A percentile compares a stretch with the other conserved stretches of the same genome.
Evolutionary conservation across 2,888 invertebrate genomes (phyloP).

Genomic region (Tethea ocularis): DNA sequence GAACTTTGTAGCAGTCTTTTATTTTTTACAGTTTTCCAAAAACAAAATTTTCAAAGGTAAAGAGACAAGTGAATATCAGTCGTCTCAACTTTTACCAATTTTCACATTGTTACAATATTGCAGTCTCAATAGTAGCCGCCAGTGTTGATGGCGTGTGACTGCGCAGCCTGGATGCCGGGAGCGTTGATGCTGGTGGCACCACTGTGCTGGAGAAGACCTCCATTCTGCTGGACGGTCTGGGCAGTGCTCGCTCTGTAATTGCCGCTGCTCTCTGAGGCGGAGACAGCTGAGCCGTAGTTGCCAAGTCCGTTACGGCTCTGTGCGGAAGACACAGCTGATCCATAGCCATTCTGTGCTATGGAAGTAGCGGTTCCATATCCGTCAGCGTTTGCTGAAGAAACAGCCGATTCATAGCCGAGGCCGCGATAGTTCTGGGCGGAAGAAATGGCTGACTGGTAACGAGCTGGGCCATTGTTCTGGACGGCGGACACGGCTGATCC

Average conservation of each 20-base stretch:
- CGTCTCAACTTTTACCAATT: conserved; percentile 47
- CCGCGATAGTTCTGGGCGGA: conserved; percentile 46
- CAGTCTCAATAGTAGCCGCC: conserved; percentile 58
- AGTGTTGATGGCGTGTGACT: conserved; percentile 63
- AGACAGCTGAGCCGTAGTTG: conserved; percentile 47
- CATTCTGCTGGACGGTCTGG: conserved; percentile 57
- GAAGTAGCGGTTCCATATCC: conserved; percentile 55
- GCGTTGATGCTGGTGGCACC: conserved; percentile 63
- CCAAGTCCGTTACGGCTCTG: conserved; percentile 44
- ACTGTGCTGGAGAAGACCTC: conserved; percentile 49
- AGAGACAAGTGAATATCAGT: conserved; percentile 64
- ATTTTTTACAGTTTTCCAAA: conserved; percentile 32
- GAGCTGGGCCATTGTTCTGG: conserved; percentile 38
- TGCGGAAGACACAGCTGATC: conserved; percentile 54
- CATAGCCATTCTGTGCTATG: conserved; percentile 51
- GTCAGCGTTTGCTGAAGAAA: conserved; percentile 42
- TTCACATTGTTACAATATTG: neutral
- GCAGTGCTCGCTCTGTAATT: conserved; percentile 58
- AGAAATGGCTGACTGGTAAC: conserved; percentile 46
- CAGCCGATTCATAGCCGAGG: conserved; percentile 40
- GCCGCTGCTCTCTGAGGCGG: conserved; percentile 57
- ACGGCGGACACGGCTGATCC: conserved; percentile 55
- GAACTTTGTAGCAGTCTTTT: conserved; percentile 44
- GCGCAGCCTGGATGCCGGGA: conserved; percentile 62
- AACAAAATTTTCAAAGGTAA: conserved; percentile 45